Evolutionary conservation across 2,113 vertebrate genomes (phyloP).

Genomic region (Rhabdornis inornatus): DNA sequence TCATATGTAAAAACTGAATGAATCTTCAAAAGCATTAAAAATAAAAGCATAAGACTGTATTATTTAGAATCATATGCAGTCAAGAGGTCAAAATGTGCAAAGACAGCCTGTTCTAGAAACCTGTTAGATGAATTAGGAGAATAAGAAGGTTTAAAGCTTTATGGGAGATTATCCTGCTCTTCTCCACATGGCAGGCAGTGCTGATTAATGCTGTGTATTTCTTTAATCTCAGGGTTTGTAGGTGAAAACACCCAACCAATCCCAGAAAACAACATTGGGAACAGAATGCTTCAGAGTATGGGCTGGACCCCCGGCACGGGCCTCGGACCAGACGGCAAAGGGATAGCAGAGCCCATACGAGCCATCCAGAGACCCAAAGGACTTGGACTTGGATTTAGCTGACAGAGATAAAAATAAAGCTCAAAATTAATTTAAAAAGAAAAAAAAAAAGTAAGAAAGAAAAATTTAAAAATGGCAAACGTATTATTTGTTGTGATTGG

Average conservation of each 20-base stretch:
- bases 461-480: not conserved
- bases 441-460: not conserved
- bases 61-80: slow-evolving; percentile 4
- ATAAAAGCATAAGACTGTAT: not conserved
- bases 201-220: slow-evolving; percentile 56
- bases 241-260: slow-evolving; percentile 87
- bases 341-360: slow-evolving; percentile 89
- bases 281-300: slow-evolving; percentile 94
- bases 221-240: slow-evolving; percentile 80
- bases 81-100: slow-evolving; percentile 48
- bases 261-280: slow-evolving; percentile 90
- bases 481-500: not conserved
- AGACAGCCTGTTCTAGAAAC: slow-evolving; percentile 57
- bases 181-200: slow-evolving; percentile 29
- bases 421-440: not conserved
- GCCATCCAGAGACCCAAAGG: slow-evolving; percentile 92
- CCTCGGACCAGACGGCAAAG: slow-evolving; percentile 90
- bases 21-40: not conserved
- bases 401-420: slow-evolving; percentile 59
- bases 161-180: slow-evolving; percentile 47
- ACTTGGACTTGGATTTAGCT: slow-evolving; percentile 92
- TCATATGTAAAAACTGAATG: not conserved
- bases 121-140: slow-evolving; percentile 69
- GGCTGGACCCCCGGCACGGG: slow-evolving; percentile 93
- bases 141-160: slow-evolving; percentile 69